Base-by-base conservation (phyloP, 2,797 vertebrate genomes). In the Xyrichtys novacula region DNA sequence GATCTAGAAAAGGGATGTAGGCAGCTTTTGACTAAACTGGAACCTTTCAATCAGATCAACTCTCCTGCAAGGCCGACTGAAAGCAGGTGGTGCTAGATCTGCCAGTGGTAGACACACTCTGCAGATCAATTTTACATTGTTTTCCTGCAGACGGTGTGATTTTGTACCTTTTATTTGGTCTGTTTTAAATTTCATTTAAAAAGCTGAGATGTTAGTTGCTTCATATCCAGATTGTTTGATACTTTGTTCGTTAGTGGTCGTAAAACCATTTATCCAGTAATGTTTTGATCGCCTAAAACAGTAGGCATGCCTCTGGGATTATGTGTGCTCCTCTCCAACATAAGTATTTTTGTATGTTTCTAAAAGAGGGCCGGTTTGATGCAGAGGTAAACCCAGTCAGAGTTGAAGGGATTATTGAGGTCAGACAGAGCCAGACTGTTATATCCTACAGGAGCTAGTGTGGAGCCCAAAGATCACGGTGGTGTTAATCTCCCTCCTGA, bases 401-500 rank as follows among this genome's bases (percentile, higher is more conserved):
- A 57, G 68, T 47, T 73, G 56, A 32, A 25, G 19, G 65, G 52
- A 76, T 85, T 65, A 61, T 20, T 4, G 0, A 28, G 76, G 76
- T 76, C 68, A 71, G 62, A 57, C 36, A 3, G 66, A 64, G 81
- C 52, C 68, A 69, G 82, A 62, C 73, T 31, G 80, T 49, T 64
- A 71, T 32, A 71, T 73, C 71, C 67, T n/a, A 38, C 66, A 38
- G 66, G 55, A 66, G 69, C 78, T 68, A 56, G 52, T 11, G 39
- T 63, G 32, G 66, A 77, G 72, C 42, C 68, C 58, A 34, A 55
- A 78, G 60, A 84, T 80, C 74, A 49, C 46, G 0, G 6, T 4
- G 29, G 78, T 14, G 78, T 42, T 91, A 83, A 92, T 86, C 84
- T 73, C 48, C 65, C 63, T 28, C 55, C 48, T 22, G 58, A 78